These are phyloP conservation scores for Dipodomys spectabilis DNA, from an alignment of 2,113 vertebrate species.

Conservation along the genomic window DNA sequence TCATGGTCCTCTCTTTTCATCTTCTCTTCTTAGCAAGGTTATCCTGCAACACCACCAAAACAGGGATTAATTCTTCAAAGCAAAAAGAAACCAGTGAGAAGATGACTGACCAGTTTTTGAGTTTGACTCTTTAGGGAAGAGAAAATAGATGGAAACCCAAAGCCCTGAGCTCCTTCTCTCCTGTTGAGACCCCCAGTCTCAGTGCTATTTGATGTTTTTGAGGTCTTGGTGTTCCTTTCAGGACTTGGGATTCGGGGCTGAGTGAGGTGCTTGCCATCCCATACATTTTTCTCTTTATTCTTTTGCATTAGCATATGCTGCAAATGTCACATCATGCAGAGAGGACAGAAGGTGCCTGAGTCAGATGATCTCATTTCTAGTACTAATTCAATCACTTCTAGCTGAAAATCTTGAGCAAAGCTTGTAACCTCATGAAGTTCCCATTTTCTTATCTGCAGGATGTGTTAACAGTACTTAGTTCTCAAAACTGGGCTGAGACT, in stretches of 20 bases:
- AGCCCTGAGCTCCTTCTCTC: background rate
- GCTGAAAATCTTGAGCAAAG: slow-evolving; percentile 31
- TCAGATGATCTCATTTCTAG: slow-evolving; percentile 10
- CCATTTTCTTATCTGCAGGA: slow-evolving; percentile 38
- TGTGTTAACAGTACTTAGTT: background rate
- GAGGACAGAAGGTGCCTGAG: background rate
- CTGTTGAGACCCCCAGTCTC: no score
- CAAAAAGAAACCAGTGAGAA: slow-evolving; percentile 8
- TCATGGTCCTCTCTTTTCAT: background rate
- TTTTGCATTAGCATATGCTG: background rate
- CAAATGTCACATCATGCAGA: background rate
- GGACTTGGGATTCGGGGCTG: background rate
- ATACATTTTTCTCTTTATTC: background rate
- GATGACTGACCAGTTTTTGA: slow-evolving; percentile 26
- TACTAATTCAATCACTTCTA: background rate
- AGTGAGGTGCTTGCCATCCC: background rate
- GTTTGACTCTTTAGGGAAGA: background rate
- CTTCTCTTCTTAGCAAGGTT: slow-evolving; percentile 39
- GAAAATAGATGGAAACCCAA: background rate
- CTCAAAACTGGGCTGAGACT: background rate
- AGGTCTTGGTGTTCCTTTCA: background rate
- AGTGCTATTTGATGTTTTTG: background rate
- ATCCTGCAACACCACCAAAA: slow-evolving; percentile 55
- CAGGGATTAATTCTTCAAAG: slow-evolving; percentile 24
- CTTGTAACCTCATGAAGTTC: background rate